phyloP scores from a whole-genome alignment of 2,888 invertebrate genomes.

The Oligia latruncula region DNA sequence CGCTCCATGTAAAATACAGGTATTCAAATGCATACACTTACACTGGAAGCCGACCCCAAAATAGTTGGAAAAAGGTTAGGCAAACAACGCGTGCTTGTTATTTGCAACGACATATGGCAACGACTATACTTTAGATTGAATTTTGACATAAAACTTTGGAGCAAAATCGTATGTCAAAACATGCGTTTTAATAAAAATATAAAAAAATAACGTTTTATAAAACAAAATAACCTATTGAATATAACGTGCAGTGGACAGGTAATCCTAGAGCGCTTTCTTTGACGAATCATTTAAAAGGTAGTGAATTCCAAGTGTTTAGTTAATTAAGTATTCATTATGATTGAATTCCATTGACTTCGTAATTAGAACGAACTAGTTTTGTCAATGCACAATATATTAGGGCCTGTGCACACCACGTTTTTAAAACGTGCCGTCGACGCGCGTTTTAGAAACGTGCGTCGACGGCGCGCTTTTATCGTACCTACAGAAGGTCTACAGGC shows the following conservation, averaged over 20 bases:
- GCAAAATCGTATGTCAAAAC: background rate
- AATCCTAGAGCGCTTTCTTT: background rate
- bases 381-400: background rate
- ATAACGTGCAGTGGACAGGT: background rate
- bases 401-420: too few species aligned
- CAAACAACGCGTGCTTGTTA: background rate
- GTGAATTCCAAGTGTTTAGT: constrained; percentile 10
- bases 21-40: background rate
- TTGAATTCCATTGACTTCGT: background rate
- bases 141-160: background rate
- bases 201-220: background rate
- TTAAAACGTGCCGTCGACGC: too few species aligned
- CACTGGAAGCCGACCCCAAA: background rate
- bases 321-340: constrained; percentile 17
- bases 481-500: too few species aligned
- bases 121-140: background rate
- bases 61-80: background rate
- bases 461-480: too few species aligned
- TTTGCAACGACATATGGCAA: too few species aligned
- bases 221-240: background rate
- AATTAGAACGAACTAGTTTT: constrained; percentile 14
- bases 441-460: too few species aligned
- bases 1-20: too few species aligned
- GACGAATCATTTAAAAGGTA: background rate
- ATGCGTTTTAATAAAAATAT: too few species aligned